These are phyloP conservation scores for Corydoras maculifer DNA, from an alignment of 2,113 vertebrate genomes.

Conservation along the genomic window DNA sequence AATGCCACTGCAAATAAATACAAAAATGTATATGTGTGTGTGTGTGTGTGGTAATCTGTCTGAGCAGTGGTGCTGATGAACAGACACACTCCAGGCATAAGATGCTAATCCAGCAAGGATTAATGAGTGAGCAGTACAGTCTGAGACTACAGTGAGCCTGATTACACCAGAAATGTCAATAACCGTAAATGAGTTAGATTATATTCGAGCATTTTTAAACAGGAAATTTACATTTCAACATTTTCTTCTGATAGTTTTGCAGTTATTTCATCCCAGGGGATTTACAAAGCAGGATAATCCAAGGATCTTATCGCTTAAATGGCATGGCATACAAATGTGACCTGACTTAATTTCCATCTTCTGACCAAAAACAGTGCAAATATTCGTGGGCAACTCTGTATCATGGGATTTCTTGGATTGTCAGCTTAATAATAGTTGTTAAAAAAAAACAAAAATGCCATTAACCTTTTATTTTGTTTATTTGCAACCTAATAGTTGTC, in stretches of 20 bases:
- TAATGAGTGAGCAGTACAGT: neutral
- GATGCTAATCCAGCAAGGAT: slow-evolving; percentile 23
- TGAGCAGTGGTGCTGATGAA: slow-evolving; percentile 17
- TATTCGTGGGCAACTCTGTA: too few relatives aligned
- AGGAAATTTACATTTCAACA: neutral
- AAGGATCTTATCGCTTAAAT: too few relatives aligned
- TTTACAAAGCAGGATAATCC: neutral
- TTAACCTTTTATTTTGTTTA: too few relatives aligned
- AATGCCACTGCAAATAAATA: too few relatives aligned
- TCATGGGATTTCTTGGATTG: too few relatives aligned
- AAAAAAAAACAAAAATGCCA: too few relatives aligned
- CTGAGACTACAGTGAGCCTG: neutral
- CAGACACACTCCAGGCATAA: slow-evolving; percentile 19
- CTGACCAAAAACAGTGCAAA: too few relatives aligned
- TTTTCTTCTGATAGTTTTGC: neutral
- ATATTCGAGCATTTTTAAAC: slow-evolving; percentile 1
- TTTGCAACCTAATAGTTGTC: too few relatives aligned
- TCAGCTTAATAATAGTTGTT: too few relatives aligned
- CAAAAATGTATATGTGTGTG: neutral
- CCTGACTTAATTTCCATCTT: too few relatives aligned
- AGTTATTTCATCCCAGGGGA: neutral
- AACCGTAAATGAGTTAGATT: slow-evolving; percentile 19
- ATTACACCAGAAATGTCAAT: slow-evolving; percentile 26
- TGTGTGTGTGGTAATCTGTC: slow-evolving; percentile 5
- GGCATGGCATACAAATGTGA: too few relatives aligned